These are phyloP conservation scores for Canis aureus DNA, from an alignment of 2,113 vertebrate genomes.

Conservation along the genomic window DNA sequence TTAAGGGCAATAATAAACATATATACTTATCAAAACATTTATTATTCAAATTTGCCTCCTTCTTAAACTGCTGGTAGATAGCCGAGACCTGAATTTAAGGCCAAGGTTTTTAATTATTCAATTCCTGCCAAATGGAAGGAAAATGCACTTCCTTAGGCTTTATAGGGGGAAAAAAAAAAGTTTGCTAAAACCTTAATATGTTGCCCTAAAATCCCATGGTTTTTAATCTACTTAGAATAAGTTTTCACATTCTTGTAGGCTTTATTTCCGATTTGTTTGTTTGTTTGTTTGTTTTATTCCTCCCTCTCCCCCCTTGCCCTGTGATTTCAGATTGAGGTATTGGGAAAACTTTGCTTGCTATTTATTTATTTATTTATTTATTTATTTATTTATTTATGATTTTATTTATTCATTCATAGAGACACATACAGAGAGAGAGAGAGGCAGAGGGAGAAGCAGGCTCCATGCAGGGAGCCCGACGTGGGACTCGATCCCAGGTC, in stretches of 20 bases:
- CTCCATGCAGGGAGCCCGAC: too few relatives aligned
- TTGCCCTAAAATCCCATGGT: background rate
- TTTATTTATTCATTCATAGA: too few relatives aligned
- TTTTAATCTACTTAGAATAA: conserved; percentile 12
- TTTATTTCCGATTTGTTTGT: background rate
- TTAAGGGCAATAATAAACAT: background rate
- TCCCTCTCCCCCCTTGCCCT: background rate
- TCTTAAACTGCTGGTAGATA: background rate
- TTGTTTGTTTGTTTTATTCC: background rate
- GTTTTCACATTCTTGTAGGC: background rate
- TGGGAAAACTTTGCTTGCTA: background rate
- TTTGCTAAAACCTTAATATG: background rate
- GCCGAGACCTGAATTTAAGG: background rate
- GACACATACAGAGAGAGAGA: too few relatives aligned
- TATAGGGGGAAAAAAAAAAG: background rate
- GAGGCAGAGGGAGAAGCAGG: too few relatives aligned
- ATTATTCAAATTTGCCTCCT: background rate
- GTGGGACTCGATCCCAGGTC: too few relatives aligned
- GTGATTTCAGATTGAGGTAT: background rate
- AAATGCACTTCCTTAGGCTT: background rate
- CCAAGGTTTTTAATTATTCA: background rate
- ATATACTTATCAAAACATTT: background rate
- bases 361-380: too few relatives aligned
- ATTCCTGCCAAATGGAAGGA: background rate
- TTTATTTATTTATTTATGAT: too few relatives aligned